Base-by-base conservation (phyloP, 2,113 vertebrate species). In the Poeciliopsis prolifica region DNA sequence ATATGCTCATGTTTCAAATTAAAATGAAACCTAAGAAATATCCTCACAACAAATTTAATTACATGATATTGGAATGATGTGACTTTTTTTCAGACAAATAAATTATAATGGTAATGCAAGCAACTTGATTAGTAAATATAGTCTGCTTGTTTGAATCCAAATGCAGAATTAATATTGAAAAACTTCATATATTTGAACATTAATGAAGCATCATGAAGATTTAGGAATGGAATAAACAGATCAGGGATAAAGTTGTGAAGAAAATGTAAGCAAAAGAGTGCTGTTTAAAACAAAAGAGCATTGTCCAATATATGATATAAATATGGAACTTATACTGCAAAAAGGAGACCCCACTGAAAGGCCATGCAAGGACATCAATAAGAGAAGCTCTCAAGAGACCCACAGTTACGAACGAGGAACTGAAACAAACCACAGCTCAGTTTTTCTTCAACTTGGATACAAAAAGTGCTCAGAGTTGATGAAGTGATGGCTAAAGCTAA, bases 1-100 rank as follows among this genome's bases (percentile, higher is more conserved):
- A 63, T 62, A 28, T 61, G 37, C 8, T 2, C 33, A 22, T 12
- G 48, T 81, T 71, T 73, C 44, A 44, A 66, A 71, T 31, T 6
- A 31, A 31, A 31, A 63, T 31, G 61, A 30, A 31, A 63, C 17
- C 30, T 63, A 30, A 63, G 8, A 63, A 31, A n/a, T 58, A 58
- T 58, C 9, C 10, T 58, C 22, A 58, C 51, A 8, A 58, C 22
- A 58, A 9, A 11, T 58, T 58, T 58, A 6, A 58, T 9, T 10
- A 2, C 51, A n/a, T 11, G n/a, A 8, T 58, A n/a, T 9, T 24
- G 51, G 7, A 7, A 58, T 58, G 11, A n/a, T 24, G 51, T 58
- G 51, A 58, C 14, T 42, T 42, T 42, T 40, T 42, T 42, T 14
- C 40, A 15, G 12, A 15, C 40, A 42, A 42, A 14, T 42, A 42